Evolutionary conservation across 2,113 vertebrate genomes (phyloP).

Genomic region (Alligator mississippiensis): DNA sequence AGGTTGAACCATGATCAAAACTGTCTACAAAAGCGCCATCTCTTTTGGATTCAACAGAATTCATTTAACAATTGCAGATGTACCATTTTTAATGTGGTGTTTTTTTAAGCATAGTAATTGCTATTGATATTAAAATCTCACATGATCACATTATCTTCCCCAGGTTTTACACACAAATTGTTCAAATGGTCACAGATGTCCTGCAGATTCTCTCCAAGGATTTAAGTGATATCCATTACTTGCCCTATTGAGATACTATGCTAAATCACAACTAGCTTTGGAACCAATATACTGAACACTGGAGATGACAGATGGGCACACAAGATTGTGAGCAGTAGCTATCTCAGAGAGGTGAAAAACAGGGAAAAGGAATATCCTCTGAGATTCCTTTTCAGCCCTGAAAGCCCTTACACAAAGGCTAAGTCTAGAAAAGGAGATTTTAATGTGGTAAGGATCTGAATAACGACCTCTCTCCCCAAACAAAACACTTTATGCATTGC

Average conservation of each 20-base stretch:
- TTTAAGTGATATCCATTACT: conserved; percentile 55
- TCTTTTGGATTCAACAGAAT: not conserved
- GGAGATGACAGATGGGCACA: conserved; percentile 63
- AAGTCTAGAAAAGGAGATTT: not conserved
- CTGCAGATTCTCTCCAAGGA: conserved; percentile 61
- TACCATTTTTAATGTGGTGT: not conserved
- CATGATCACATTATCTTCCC: not conserved
- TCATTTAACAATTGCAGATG: not conserved
- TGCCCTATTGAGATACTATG: conserved; percentile 73
- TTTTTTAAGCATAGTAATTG: not conserved
- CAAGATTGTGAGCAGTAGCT: conserved; percentile 54
- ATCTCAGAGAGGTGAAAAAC: conserved; percentile 35
- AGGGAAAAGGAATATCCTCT: not conserved
- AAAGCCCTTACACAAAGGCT: not conserved
- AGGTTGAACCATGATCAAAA: not conserved
- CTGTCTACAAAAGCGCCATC: not conserved
- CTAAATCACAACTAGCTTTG: conserved; percentile 65
- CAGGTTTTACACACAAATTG: conserved; percentile 41
- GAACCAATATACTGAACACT: conserved; percentile 60
- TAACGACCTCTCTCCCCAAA: not conserved
- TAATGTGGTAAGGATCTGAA: not conserved
- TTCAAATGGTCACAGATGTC: conserved; percentile 73
- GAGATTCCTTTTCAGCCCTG: rapidly evolving
- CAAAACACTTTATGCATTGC: not conserved
- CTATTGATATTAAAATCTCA: rapidly evolving